Evolutionary conservation across 2,113 vertebrate genomes (phyloP), one percentile per base, ranked within the genome.

Genomic region (Haliaeetus leucogaster): DNA sequence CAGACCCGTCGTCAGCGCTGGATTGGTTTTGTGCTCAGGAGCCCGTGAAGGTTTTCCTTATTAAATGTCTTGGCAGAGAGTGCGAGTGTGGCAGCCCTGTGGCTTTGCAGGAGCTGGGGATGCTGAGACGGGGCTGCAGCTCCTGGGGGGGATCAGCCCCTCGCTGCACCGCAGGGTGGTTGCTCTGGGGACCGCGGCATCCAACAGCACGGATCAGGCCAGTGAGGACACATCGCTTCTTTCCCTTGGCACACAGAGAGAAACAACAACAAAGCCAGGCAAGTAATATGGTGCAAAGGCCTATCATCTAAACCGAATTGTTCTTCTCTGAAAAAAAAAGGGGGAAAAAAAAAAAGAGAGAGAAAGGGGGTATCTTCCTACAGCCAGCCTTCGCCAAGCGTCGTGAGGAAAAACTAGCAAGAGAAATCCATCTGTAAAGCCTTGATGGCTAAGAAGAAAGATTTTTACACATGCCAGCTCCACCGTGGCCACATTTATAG

Each of bases 101-200:
- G 5, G 43, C 73, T 85, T 55, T 47, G 11, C 66, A 52, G 66
- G 36, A 59, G 2, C 25, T 61, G 72, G 22, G n/a, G 26, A 16
- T 40, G 68, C 59, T 50, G 61, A 50, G 66, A 14, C 15, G 36
- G 48, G 8, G 34, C 63, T 83, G 30, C 53, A 77, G 40, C 21
- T 59, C 11, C 59, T 15, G 23, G 30, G 32, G 11, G 48, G 42
- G 26, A 34, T 48, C 52, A 71, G 36, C 16, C n/a, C 47, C 30
- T 76, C 5, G 0, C 26, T n/a, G 59, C 27, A 16, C 61, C 9
- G 2, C 23, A 45, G 79, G 30, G 18, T 14, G 16, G 6, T 25
- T 2, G 0, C 34, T 21, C 10, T 29, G 42, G n/a, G 58, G 9
- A 50, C 43, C 0, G 0, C 2, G 0, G 61, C 9, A 71, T 18